Evolutionary conservation across 2,113 vertebrate genomes (phyloP), one percentile per base, ranked within the genome.

Genomic region (Pelmatolapia mariae): DNA sequence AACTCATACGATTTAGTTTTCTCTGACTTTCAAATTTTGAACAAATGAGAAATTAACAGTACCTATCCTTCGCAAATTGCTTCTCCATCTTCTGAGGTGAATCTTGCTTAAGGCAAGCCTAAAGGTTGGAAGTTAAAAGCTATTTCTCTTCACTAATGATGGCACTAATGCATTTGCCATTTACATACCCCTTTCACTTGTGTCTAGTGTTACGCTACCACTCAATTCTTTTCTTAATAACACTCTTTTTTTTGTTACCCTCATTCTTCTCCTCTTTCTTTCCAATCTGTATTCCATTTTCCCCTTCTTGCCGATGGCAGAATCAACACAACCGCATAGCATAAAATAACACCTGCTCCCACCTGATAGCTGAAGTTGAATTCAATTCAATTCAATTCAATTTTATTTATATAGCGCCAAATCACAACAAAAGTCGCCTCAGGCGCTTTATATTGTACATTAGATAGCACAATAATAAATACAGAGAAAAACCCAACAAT

Each of bases 161-260:
- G 57, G 4, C 29, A 22, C 89, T 94, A 94, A 94, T 94, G 93
- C 87, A 66, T 94, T 89, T 94, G 87, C 89, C 91, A 94, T 94
- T 95, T 93, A 91, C 89, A 85, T 79, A 84, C 56, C 52, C 71
- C 59, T 79, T 80, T 22, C 68, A 47, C 83, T 86, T 61, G 50
- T 43, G 24, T 45, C 22, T 50, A 13, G 68, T 22, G 31, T 54
- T 82, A 36, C 5, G n/a, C 63, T 53, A 68, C 26, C 66, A 87
- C 85, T 94, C 86, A 68, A 40, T 80, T 15, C 38, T 16, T 6
- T 81, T 33, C 79, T 73, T 68, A 33, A 38, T 50, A 24, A 43
- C n/a, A 11, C 31, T 68, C 31, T 61, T 38, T 56, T 47, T 31
- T 40, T 43, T 56, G 40, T 31, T 40, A 33, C 24, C 73, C 16